Conservation (phyloP, 2,113 vertebrate genomes). For the Hemiscyllium ocellatum region DNA sequence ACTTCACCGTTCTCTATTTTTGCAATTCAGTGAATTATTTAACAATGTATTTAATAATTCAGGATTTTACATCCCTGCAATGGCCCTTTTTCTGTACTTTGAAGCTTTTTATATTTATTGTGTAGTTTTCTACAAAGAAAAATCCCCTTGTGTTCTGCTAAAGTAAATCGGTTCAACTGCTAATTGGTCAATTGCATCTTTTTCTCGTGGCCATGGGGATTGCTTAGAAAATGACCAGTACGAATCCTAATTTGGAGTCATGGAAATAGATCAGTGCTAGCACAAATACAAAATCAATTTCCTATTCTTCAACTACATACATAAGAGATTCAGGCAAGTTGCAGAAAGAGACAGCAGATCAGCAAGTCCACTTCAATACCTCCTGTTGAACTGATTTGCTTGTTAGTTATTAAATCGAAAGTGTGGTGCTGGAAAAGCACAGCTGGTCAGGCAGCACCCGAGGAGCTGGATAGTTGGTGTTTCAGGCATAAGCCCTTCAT, state of each 20-base stretch:
- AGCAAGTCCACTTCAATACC: not conserved
- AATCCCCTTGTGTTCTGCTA: not conserved
- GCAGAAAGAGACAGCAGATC: not conserved
- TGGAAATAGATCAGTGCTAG: not conserved
- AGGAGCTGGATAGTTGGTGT: too few relatives aligned
- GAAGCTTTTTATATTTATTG: not conserved
- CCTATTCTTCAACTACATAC: not conserved
- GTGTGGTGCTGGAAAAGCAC: too few relatives aligned
- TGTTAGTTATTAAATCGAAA: not conserved
- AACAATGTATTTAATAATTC: conserved; percentile 14
- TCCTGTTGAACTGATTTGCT: not conserved
- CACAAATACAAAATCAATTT: not conserved
- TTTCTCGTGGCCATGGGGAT: not conserved
- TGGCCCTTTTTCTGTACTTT: not conserved
- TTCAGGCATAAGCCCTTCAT: too few relatives aligned
- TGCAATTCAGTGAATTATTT: conserved; percentile 9
- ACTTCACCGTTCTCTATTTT: not conserved
- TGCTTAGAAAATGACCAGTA: not conserved
- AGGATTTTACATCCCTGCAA: not conserved
- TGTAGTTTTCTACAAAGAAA: not conserved
- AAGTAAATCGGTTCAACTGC: not conserved
- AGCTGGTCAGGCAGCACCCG: too few relatives aligned
- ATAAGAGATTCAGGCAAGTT: not conserved
- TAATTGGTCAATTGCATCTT: not conserved
- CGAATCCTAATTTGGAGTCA: not conserved